Evolutionary conservation across 2,797 vertebrate genomes (phyloP).

Genomic region (Sylvilagus floridanus): DNA sequence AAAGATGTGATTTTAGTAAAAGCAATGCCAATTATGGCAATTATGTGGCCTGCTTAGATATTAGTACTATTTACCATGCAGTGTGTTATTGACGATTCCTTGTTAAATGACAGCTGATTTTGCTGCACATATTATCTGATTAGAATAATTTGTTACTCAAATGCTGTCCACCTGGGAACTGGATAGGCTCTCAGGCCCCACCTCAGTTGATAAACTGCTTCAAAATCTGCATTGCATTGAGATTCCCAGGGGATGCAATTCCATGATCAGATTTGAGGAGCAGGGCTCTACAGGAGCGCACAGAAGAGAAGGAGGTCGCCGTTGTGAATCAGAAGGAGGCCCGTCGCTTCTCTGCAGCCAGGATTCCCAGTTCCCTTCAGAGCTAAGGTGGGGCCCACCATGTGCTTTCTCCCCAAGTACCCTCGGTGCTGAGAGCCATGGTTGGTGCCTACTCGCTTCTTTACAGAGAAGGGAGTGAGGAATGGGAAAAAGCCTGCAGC

Average conservation of each 20-base stretch:
- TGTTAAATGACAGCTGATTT: not conserved
- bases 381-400: not conserved
- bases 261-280: not conserved
- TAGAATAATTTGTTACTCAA: not conserved
- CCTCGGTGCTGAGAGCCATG: not conserved
- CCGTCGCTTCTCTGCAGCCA: not conserved
- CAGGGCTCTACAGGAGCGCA: not conserved
- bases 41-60: not conserved
- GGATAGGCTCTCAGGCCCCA: not conserved
- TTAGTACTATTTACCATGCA: not conserved
- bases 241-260: not conserved
- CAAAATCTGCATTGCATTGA: not conserved
- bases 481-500: not conserved
- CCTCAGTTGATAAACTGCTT: not conserved
- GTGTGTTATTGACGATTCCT: not conserved
- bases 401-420: not conserved
- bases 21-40: constrained; percentile 2
- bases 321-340: not conserved
- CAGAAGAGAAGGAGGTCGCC: not conserved
- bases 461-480: not conserved
- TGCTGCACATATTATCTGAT: not conserved
- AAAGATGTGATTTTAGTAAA: not conserved
- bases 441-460: too few relatives aligned
- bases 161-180: not conserved
- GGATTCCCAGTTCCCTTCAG: not conserved